Base-by-base conservation (phyloP, 2,797 vertebrate species). In the Rhynchotus rufescens region DNA sequence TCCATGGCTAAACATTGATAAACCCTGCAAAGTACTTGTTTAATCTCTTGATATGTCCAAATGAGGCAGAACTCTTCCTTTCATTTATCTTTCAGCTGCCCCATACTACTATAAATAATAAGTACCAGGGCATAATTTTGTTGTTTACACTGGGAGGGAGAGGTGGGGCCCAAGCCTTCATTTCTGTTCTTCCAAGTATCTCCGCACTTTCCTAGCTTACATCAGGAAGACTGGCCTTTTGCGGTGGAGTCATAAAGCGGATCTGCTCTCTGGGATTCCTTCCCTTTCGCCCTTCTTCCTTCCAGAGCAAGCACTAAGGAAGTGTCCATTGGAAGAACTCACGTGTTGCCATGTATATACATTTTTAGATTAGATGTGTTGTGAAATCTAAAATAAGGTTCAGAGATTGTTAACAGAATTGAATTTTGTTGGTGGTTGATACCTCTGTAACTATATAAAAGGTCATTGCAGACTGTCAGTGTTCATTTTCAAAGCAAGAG, bases 331-430 rank as follows among this genome's bases (percentile, higher is more conserved):
- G 44, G 54, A 68, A 45, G 19, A 76, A 23, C 57, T 79, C 61
- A 9, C 51, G 34, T n/a, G 6, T 81, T 67, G 28, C 28, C 51
- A 45, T 36, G 7, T 64, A 7, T 32, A 73, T 80, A 28, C 23
- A 23, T 45, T 57, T 89, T 79, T 84, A 38, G 54, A 19, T 22
- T 34, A 61, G 57, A 40, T 60, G 15, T 34, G 72, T 42, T 82
- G n/a, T 65, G 57, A 95, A 91, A 94, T 90, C 28, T 79, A 78
- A 87, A 92, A 61, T 75, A 59, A 81, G 44, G 12, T 71, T 51
- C 59, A 82, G 54, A 20, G 36, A 66, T 49, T 3, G 15, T 80
- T 77, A 84, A 26, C 56, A 54, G 75, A 90, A 86, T 75, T 47
- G 57, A 77, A 30, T 76, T 32, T 17, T 89, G 72, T 78, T 34